phyloP scores from a whole-genome alignment of 2,113 vertebrate species.

The Dipodomys spectabilis region DNA sequence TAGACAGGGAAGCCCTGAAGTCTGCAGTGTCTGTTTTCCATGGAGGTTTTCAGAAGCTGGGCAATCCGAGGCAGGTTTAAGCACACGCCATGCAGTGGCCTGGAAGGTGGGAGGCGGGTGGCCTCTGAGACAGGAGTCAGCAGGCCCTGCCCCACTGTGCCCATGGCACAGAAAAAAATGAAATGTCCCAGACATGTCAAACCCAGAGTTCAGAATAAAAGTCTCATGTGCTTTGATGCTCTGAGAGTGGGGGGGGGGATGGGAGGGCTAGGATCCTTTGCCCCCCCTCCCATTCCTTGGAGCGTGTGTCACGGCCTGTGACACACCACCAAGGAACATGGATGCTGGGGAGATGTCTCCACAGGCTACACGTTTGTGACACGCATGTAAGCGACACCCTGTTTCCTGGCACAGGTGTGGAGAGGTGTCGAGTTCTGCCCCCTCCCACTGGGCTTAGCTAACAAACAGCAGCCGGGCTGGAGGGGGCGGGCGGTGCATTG shows the following conservation, averaged over 20 bases:
- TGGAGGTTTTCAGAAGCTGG: too few species aligned
- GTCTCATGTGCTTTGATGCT: background rate
- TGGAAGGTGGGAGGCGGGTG: background rate
- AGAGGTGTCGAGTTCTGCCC: constrained; percentile 40
- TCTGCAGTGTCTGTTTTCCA: too few species aligned
- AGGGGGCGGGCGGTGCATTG: background rate
- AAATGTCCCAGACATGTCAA: constrained; percentile 19
- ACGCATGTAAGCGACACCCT: constrained; percentile 73
- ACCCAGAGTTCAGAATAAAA: constrained; percentile 74
- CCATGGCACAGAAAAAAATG: constrained; percentile 61
- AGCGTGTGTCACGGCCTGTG: constrained; percentile 72
- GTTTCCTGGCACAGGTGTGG: constrained; percentile 80
- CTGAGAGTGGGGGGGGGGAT: background rate
- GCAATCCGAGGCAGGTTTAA: background rate
- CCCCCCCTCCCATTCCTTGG: constrained; percentile 73
- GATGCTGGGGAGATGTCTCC: constrained; percentile 70
- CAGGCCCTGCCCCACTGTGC: constrained; percentile 71
- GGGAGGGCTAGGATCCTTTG: constrained; percentile 18
- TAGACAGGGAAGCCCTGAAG: too few species aligned
- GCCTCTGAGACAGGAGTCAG: constrained; percentile 22
- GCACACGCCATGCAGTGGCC: constrained; percentile 11
- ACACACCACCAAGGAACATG: constrained; percentile 74
- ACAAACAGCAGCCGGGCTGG: constrained; percentile 57
- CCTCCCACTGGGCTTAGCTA: constrained; percentile 52
- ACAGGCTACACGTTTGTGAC: constrained; percentile 76